These are phyloP conservation scores for Ditylenchus weischeri DNA, from an alignment of 2,888 invertebrate genomes.

Conservation along the genomic window DNA sequence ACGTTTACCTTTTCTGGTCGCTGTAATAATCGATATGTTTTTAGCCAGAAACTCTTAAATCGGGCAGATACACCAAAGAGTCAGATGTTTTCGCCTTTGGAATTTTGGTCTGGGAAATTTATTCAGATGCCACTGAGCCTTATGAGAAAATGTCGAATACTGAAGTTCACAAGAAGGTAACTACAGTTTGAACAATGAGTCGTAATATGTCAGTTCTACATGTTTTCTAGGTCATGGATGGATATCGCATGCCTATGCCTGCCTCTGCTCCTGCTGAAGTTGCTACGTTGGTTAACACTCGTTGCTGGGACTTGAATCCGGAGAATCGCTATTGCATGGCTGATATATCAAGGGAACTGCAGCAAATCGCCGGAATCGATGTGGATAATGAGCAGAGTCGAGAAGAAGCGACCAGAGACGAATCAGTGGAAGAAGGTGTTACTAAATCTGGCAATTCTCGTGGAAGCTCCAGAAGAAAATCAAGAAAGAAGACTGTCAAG, in stretches of 20 bases:
- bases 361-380: no score
- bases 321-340: conserved; percentile 5
- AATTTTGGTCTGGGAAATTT: conserved; percentile 30
- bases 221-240: neutral
- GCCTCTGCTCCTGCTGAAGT: neutral
- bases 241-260: neutral
- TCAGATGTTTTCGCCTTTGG: conserved; percentile 31
- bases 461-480: neutral
- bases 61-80: conserved; percentile 24
- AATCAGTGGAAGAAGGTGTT: no score
- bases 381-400: no score
- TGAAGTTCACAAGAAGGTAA: conserved; percentile 5
- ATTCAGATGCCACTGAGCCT: conserved; percentile 21
- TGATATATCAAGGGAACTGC: neutral
- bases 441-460: no score
- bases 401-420: no score
- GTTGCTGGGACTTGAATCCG: conserved; percentile 6
- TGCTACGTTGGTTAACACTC: neutral
- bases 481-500: neutral
- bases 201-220: no score
- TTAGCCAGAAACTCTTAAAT: conserved; percentile 25
- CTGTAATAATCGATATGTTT: neutral
- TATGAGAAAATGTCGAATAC: conserved; percentile 15
- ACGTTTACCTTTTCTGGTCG: no score
- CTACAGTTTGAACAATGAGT: no score